phyloP scores from a whole-genome alignment of 2,113 vertebrate species.

The Oxyura jamaicensis region DNA sequence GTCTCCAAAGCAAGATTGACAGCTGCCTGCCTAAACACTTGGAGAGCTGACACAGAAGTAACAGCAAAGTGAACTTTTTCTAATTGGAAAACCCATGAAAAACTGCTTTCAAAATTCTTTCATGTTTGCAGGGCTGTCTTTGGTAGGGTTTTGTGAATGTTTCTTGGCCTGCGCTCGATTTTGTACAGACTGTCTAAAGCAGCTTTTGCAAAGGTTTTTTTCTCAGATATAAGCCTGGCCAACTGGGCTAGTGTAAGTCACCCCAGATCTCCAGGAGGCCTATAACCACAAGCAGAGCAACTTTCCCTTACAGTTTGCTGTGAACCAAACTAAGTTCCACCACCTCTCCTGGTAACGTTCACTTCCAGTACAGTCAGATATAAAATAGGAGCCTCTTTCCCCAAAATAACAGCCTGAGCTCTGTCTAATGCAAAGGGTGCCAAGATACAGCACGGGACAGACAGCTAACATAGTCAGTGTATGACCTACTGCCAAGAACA shows the following conservation, averaged over 20 bases:
- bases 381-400: not conserved
- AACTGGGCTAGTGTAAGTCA: not conserved
- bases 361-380: not conserved
- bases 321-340: not conserved
- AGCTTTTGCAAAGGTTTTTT: not conserved
- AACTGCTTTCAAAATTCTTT: not conserved
- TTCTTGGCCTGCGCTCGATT: not conserved
- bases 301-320: not conserved
- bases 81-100: not conserved
- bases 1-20: not conserved
- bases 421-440: not conserved
- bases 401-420: not conserved
- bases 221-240: not conserved
- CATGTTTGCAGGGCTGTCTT: not conserved
- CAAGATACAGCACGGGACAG: not conserved
- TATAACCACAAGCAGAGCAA: not conserved
- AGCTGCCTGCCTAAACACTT: not conserved
- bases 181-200: not conserved
- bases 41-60: not conserved
- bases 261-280: not conserved
- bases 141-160: not conserved
- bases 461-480: not conserved
- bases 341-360: not conserved
- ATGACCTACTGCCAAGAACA: not conserved
- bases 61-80: not conserved